A percentile compares a stretch with the other conserved stretches of the same genome.
These are phyloP conservation scores for Pecten maximus DNA, from an alignment of 2,888 invertebrate genomes.

Conservation along the genomic window DNA sequence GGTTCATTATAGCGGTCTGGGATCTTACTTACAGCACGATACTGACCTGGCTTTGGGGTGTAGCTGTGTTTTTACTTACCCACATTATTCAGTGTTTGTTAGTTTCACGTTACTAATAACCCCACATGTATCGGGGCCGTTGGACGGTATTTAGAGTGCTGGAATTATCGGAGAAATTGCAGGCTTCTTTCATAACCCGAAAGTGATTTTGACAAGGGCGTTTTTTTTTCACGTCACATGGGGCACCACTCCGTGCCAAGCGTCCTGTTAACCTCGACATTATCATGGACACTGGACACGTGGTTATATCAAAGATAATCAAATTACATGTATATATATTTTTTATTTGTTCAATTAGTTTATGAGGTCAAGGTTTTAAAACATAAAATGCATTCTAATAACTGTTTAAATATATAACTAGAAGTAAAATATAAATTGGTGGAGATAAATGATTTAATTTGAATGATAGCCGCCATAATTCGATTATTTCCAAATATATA, in stretches of 20 bases:
- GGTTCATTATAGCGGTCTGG: slow-evolving; percentile 4
- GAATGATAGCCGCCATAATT: neutral
- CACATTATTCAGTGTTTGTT: slow-evolving; percentile 8
- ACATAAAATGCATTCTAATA: neutral
- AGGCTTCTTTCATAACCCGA: neutral
- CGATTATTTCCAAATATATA: neutral
- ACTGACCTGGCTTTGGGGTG: neutral
- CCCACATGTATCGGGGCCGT: neutral
- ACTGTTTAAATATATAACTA: neutral
- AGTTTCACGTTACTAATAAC: slow-evolving; percentile 22
- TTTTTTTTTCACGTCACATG: neutral
- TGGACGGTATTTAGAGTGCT: neutral
- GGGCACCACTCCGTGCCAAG: neutral
- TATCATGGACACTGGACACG: neutral
- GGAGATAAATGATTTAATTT: neutral
- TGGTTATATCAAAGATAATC: neutral
- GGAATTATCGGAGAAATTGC: neutral
- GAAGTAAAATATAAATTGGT: neutral
- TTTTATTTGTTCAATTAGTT: no score
- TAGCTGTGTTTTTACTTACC: slow-evolving; percentile 10
- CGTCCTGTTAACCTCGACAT: neutral
- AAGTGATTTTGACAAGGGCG: neutral
- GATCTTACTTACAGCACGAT: slow-evolving; percentile 12
- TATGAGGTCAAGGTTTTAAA: neutral
- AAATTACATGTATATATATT: neutral